A percentile compares a stretch with the other conserved stretches of the same genome.
phyloP scores from a whole-genome alignment of 2,888 invertebrate genomes.

The Scaptomyza caliginosa region DNA sequence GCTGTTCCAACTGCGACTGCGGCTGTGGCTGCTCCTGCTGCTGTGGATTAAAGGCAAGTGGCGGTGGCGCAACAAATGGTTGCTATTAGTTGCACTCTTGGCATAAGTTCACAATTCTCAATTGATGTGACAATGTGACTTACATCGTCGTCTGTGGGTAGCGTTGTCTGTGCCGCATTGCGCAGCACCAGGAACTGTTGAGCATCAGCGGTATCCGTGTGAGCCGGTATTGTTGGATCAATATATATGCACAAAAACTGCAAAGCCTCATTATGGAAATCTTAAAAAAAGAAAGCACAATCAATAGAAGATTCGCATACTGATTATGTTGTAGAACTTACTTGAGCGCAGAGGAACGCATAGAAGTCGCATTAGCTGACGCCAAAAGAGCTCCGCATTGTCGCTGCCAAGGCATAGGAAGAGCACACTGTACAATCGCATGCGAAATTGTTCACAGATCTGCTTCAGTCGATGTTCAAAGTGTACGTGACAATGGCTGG shows the following conservation, averaged over 20 bases:
- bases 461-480: constrained; percentile 80
- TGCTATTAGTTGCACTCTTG: constrained; percentile 30
- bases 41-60: constrained; percentile 45
- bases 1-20: constrained; percentile 13
- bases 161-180: constrained; percentile 35
- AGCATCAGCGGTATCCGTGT: constrained; percentile 64
- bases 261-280: constrained; percentile 76
- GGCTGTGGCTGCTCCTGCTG: constrained; percentile 23
- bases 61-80: constrained; percentile 44
- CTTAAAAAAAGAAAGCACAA: constrained; percentile 35
- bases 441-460: constrained; percentile 77
- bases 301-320: neutral
- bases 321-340: constrained; percentile 44
- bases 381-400: constrained; percentile 82
- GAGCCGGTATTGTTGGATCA: constrained; percentile 69
- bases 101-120: neutral
- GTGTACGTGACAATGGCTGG: constrained; percentile 47
- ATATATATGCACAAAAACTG: constrained; percentile 73
- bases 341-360: constrained; percentile 62
- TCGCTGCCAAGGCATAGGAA: constrained; percentile 80
- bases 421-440: constrained; percentile 81
- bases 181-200: constrained; percentile 78
- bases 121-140: too few species aligned
- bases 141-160: constrained; percentile 35
- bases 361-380: constrained; percentile 78